Evolutionary conservation across 2,888 invertebrate genomes (phyloP).

Genomic region (Metallyticus violacea): DNA sequence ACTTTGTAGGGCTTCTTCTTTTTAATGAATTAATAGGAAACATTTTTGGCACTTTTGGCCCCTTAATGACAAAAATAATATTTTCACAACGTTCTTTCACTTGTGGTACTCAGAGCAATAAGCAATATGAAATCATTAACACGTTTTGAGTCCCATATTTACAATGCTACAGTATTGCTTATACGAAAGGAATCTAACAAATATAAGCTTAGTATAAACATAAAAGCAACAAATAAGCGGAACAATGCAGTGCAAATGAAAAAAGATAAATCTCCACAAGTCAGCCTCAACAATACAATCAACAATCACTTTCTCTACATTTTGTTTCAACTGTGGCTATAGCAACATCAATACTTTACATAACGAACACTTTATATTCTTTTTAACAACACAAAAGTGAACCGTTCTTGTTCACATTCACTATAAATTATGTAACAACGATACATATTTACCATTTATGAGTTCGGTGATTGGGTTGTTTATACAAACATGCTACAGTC

Average conservation of each 20-base stretch:
- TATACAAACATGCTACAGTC: slow-evolving; percentile 1
- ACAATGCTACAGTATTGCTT: not conserved
- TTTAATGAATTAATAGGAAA: not conserved
- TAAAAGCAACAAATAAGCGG: not conserved
- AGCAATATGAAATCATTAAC: not conserved
- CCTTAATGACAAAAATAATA: not conserved
- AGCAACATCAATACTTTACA: not conserved
- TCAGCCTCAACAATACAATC: not conserved
- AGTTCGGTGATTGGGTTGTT: not conserved
- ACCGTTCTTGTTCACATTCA: not conserved
- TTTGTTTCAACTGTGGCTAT: not conserved
- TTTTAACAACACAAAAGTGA: not conserved
- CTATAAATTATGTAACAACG: not conserved
- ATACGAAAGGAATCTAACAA: not conserved
- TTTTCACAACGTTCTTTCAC: no score
- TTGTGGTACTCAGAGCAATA: not conserved
- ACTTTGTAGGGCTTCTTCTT: not conserved
- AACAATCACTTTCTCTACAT: not conserved
- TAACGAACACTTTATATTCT: not conserved
- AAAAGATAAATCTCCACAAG: not conserved
- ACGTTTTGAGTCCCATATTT: not conserved
- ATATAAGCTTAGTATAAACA: not conserved
- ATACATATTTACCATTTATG: not conserved
- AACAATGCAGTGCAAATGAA: not conserved
- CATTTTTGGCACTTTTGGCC: not conserved